Evolutionary conservation across 2,113 vertebrate genomes (phyloP).

Genomic region (Sphaerodactylus townsendi): DNA sequence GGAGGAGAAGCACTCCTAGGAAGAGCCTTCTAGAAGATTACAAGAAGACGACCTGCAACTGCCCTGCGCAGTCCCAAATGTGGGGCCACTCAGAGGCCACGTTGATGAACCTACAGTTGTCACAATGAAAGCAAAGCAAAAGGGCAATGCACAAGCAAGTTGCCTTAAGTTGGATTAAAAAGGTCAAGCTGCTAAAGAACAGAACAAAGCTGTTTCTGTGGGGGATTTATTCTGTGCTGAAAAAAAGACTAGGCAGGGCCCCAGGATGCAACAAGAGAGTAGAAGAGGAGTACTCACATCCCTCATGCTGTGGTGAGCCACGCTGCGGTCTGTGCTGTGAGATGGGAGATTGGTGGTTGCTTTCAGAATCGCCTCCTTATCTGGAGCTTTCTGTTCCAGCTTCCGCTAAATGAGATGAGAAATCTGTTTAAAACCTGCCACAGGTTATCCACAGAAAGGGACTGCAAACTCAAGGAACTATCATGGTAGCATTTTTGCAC

Average conservation of each 20-base stretch:
- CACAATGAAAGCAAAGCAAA: background rate
- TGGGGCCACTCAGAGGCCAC: too few species aligned
- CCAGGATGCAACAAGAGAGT: background rate
- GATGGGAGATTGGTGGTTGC: conserved; percentile 86
- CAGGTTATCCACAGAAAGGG: background rate
- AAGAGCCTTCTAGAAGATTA: too few species aligned
- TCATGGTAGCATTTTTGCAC: too few species aligned
- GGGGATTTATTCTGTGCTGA: background rate
- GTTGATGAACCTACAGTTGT: background rate
- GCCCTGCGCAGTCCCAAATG: too few species aligned
- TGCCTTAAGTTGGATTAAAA: background rate
- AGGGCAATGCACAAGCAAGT: background rate
- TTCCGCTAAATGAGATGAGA: conserved; percentile 81
- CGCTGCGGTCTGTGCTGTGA: conserved; percentile 83
- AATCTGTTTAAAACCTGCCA: conserved; percentile 19
- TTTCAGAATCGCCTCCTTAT: conserved; percentile 92
- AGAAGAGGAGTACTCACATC: conserved; percentile 80
- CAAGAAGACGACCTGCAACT: too few species aligned
- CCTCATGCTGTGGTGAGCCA: conserved; percentile 90
- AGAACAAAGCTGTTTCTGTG: background rate
- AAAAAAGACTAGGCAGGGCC: too few species aligned
- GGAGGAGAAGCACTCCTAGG: too few species aligned
- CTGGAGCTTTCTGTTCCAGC: conserved; percentile 94
- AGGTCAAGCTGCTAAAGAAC: background rate
- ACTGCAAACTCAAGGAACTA: too few species aligned